Evolutionary conservation across 2,888 invertebrate species (phyloP).

Genomic region (Melinopterus prodromus): DNA sequence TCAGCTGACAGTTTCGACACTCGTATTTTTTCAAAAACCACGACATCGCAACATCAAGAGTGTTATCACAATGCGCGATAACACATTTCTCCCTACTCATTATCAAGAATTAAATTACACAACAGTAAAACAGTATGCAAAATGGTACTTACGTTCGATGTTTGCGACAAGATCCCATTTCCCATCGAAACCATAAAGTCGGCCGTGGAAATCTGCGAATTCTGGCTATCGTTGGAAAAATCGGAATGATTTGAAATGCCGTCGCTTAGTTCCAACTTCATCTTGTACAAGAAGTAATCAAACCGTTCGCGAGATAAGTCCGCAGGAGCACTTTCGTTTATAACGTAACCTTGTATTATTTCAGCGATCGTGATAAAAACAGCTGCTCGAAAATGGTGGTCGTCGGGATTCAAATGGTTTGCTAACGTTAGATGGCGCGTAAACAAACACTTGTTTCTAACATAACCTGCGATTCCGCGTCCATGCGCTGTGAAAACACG

Average conservation of each 20-base stretch:
- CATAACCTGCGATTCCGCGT: conserved; percentile 40
- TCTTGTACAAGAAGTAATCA: conserved; percentile 41
- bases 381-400: conserved; percentile 6
- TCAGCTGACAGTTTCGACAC: conserved; percentile 9
- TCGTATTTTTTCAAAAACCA: conserved; percentile 4
- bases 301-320: background rate
- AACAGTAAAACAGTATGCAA: background rate
- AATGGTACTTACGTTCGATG: conserved; percentile 54
- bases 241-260: conserved; percentile 59
- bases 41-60: conserved; percentile 8
- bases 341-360: conserved; percentile 28
- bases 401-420: conserved; percentile 31
- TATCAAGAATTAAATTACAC: background rate
- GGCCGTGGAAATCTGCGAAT: conserved; percentile 57
- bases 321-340: conserved; percentile 32
- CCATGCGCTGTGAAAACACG: conserved; percentile 49
- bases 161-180: conserved; percentile 52
- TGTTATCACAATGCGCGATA: background rate
- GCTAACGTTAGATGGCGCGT: conserved; percentile 25
- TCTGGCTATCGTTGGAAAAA: conserved; percentile 59
- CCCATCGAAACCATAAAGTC: conserved; percentile 56
- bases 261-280: conserved; percentile 59
- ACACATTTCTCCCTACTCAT: conserved; percentile 5
- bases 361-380: background rate
- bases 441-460: conserved; percentile 45